phyloP scores from a whole-genome alignment of 2,797 vertebrate species.

The Melopsittacus undulatus region DNA sequence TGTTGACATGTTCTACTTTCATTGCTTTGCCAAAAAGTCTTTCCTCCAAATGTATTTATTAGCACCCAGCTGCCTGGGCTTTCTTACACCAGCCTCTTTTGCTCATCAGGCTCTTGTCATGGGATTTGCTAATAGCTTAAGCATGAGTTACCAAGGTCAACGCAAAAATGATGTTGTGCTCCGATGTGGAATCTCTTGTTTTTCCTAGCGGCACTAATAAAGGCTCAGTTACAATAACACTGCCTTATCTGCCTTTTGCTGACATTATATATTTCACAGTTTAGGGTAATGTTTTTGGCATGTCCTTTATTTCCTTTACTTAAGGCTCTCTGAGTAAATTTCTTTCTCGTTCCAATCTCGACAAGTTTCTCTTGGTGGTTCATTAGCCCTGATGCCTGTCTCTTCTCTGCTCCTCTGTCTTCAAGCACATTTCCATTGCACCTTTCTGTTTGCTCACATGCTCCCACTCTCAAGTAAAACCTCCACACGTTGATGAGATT shows the following conservation, averaged over 20 bases:
- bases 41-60: background rate
- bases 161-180: background rate
- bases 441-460: background rate
- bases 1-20: background rate
- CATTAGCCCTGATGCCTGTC: background rate
- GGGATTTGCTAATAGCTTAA: background rate
- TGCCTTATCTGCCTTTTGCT: background rate
- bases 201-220: slow-evolving; percentile 4
- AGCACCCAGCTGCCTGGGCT: background rate
- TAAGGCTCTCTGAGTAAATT: background rate
- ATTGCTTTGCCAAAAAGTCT: background rate
- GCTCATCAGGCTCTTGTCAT: background rate
- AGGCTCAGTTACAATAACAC: background rate
- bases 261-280: slow-evolving; percentile 1
- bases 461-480: background rate
- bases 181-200: background rate
- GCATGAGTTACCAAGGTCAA: background rate
- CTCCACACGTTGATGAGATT: background rate
- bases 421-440: background rate
- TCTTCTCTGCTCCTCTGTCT: background rate
- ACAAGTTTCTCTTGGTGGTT: background rate
- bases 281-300: slow-evolving; percentile 6
- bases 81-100: background rate
- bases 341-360: background rate
- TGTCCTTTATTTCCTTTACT: background rate